Percentiles rank a stretch among this genome's conserved stretches.
These are phyloP conservation scores for Scopus umbretta DNA, from an alignment of 2,113 vertebrate genomes.

Conservation along the genomic window DNA sequence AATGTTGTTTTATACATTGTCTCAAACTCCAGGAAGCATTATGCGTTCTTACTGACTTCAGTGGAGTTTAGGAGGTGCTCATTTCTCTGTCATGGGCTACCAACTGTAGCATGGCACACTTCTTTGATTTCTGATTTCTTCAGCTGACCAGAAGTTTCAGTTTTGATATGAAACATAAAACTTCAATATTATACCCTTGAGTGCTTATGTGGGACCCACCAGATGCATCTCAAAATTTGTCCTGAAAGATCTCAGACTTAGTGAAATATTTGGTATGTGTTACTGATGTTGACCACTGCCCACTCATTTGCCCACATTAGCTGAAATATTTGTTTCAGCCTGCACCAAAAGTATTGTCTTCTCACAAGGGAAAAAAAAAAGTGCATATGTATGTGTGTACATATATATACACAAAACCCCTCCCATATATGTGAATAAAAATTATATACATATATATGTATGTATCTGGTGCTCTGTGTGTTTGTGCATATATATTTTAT, in stretches of 20 bases:
- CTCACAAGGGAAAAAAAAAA: neutral
- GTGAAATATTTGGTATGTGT: neutral
- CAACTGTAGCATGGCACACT: neutral
- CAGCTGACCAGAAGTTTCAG: neutral
- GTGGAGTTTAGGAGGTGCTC: neutral
- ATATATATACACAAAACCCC: neutral
- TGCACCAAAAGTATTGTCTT: neutral
- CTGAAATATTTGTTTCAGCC: neutral
- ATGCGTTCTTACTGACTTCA: neutral
- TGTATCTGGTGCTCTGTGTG: neutral
- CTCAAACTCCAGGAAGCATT: neutral
- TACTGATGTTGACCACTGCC: neutral
- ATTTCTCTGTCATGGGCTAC: neutral
- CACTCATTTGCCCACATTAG: neutral
- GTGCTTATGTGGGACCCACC: neutral
- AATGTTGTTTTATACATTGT: neutral
- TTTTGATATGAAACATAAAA: neutral
- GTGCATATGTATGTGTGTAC: neutral
- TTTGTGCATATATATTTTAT: neutral
- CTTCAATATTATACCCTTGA: neutral
- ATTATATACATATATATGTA: too few relatives aligned
- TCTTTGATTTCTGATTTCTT: neutral
- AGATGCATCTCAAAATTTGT: neutral
- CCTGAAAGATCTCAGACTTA: neutral
- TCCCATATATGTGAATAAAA: too few relatives aligned